phyloP scores from a whole-genome alignment of 2,888 invertebrate genomes.

The Zaprionus lineosus region DNA sequence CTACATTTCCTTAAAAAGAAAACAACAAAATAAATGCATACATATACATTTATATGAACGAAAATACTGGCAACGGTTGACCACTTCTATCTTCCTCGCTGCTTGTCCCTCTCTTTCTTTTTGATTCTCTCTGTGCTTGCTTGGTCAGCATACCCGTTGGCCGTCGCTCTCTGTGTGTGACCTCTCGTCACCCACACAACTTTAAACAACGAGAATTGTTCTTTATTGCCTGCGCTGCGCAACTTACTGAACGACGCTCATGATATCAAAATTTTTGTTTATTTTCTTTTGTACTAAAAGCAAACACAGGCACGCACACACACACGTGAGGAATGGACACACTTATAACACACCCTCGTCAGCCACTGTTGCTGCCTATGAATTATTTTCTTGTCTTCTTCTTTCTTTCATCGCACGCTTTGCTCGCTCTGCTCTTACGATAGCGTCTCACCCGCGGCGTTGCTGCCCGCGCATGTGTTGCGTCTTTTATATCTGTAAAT shows the following conservation, averaged over 20 bases:
- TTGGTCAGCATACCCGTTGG: conserved; percentile 38
- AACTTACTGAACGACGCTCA: conserved; percentile 37
- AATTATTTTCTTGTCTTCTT: conserved; percentile 31
- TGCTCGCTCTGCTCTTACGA: conserved; percentile 37
- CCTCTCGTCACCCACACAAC: conserved; percentile 66
- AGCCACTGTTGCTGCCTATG: conserved; percentile 26
- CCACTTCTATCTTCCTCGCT: conserved; percentile 33
- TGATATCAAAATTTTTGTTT: conserved; percentile 70
- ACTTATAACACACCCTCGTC: conserved; percentile 36
- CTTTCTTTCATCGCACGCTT: conserved; percentile 48
- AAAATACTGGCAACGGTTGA: conserved; percentile 38
- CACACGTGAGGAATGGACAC: too few relatives aligned
- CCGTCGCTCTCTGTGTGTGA: conserved; percentile 25
- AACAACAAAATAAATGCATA: too few relatives aligned
- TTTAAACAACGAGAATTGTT: conserved; percentile 55
- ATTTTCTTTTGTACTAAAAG: conserved; percentile 63
- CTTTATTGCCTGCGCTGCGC: conserved; percentile 46
- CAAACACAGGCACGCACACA: conserved; percentile 19
- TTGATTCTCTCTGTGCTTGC: conserved; percentile 21
- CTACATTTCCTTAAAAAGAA: conserved; percentile 47
- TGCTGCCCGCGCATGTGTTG: conserved; percentile 67
- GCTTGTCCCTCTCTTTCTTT: conserved; percentile 12
- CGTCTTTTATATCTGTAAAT: conserved; percentile 38
- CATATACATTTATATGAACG: conserved; percentile 20
- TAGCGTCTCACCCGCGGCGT: conserved; percentile 21